Evolutionary conservation across 2,113 vertebrate genomes (phyloP), one percentile per base, ranked within the genome.

Genomic region (Pseudolaguvia tuberculata): DNA sequence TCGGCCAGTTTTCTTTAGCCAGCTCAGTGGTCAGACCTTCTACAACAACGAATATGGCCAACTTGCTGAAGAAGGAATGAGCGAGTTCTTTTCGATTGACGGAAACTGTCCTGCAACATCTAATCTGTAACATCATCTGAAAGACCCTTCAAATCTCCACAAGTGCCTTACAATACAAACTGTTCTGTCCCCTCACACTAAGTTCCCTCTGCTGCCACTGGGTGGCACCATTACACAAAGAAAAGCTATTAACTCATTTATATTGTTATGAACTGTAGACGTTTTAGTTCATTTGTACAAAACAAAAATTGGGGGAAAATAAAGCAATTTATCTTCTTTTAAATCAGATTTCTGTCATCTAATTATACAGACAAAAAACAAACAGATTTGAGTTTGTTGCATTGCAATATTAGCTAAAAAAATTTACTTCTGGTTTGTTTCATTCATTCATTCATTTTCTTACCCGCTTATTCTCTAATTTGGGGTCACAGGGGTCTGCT

Each of bases 21-120:
- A 93, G 50, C 88, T 87, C 1, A 91, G 93, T 29, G 95, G 94
- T 76, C 96, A 96, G 88, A 95, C 93, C 89, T 95, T 96, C 90
- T 96, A 97, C 90, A 97, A 96, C 91, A 97, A 94, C 79, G 95
- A 98, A 87, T 98, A 96, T 0, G 94, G 94, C 58, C 94, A 94
- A 85, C 91, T 98, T 84, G 92, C 90, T 0, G 92, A 94, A 79
- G 90, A 88, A 15, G 89, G 87, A 66, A 25, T 80, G 69, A 85
- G 86, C 70, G 86, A 90, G 85, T 92, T 92, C 86, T 91, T 91
- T 87, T 88, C 89, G 29, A 25, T 51, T 5, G 69, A 83, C 14
- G 45, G 78, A 56, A 45, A 71, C 51, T 85, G 82, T 72, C 82
- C 78, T 11, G 84, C 86, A 10, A 88, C 87, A 42, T 89, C 88